Percentiles rank a stretch among this genome's conserved stretches.
Conservation (phyloP, 1,140 invertebrate species). For the Pomphorhynchus laevis region DNA sequence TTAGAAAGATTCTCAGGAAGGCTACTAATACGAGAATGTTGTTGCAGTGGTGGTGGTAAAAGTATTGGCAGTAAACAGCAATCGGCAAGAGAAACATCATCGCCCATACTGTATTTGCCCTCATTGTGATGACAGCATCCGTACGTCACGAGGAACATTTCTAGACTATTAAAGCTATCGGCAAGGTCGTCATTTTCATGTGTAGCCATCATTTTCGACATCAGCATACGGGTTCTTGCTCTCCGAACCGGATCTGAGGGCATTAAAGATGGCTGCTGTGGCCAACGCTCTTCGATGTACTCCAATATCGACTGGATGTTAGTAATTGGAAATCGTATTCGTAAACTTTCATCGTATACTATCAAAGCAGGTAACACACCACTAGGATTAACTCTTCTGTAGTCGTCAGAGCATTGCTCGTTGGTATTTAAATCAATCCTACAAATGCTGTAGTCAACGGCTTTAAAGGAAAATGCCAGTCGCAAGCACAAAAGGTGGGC, state of each 20-base stretch:
- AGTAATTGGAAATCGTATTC: too few species aligned
- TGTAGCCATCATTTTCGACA: constrained; percentile 22
- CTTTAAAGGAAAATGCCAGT: too few species aligned
- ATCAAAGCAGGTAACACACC: too few species aligned
- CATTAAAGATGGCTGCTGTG: constrained; percentile 35
- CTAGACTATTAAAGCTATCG: constrained; percentile 35
- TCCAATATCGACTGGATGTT: constrained; percentile 78
- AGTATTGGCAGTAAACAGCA: constrained; percentile 71
- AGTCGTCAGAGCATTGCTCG: too few species aligned
- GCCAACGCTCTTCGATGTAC: constrained; percentile 59
- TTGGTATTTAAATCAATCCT: too few species aligned
- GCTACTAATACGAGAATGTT: too few species aligned
- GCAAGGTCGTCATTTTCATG: constrained; percentile 13
- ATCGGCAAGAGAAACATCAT: constrained; percentile 62
- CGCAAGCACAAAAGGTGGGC: too few species aligned
- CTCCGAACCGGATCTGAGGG: constrained; percentile 45
- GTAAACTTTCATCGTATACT: too few species aligned
- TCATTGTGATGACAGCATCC: constrained; percentile 36
- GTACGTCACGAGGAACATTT: constrained; percentile 46
- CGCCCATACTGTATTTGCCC: constrained; percentile 67
- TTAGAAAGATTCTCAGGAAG: too few species aligned
- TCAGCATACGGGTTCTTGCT: constrained; percentile 32
- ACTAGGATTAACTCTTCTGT: too few species aligned
- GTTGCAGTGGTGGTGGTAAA: too few species aligned
- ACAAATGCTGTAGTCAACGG: too few species aligned